A percentile compares a stretch with the other conserved stretches of the same genome.
These are phyloP conservation scores for Zapornia atra DNA, from an alignment of 2,113 vertebrate genomes.

Conservation along the genomic window DNA sequence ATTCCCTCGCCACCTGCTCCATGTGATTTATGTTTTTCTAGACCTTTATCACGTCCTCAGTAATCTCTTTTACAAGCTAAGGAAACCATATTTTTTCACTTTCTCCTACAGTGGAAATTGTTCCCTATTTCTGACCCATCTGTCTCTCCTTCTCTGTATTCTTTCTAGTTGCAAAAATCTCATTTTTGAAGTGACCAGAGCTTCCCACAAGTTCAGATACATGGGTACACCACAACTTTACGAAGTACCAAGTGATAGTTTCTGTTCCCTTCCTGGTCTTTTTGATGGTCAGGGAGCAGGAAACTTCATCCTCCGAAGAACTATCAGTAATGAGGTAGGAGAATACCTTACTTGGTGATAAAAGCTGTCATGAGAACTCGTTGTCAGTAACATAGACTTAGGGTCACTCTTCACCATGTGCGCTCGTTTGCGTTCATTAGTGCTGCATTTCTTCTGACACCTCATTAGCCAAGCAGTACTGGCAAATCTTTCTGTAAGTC, in stretches of 20 bases:
- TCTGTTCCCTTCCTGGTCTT: not conserved
- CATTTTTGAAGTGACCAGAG: not conserved
- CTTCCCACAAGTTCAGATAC: not conserved
- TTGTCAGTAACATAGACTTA: not conserved
- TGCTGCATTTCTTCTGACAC: not conserved
- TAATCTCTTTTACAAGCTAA: not conserved
- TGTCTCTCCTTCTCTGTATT: not conserved
- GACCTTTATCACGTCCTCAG: not conserved
- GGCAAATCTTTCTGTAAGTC: not conserved
- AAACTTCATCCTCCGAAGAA: not conserved
- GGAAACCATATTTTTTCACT: not conserved
- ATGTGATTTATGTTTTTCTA: not conserved
- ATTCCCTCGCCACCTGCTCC: not conserved
- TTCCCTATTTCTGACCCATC: not conserved
- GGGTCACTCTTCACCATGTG: not conserved
- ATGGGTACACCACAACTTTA: not conserved
- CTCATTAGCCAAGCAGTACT: not conserved
- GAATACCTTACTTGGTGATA: not conserved
- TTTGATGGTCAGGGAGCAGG: not conserved
- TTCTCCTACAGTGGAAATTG: not conserved
- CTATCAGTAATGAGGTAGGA: not conserved
- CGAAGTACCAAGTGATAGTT: not conserved
- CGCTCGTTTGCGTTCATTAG: not conserved
- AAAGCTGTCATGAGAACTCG: not conserved
- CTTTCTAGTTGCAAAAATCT: not conserved